Conservation (phyloP, 2,888 invertebrate species). For the Mamestra brassicae region DNA sequence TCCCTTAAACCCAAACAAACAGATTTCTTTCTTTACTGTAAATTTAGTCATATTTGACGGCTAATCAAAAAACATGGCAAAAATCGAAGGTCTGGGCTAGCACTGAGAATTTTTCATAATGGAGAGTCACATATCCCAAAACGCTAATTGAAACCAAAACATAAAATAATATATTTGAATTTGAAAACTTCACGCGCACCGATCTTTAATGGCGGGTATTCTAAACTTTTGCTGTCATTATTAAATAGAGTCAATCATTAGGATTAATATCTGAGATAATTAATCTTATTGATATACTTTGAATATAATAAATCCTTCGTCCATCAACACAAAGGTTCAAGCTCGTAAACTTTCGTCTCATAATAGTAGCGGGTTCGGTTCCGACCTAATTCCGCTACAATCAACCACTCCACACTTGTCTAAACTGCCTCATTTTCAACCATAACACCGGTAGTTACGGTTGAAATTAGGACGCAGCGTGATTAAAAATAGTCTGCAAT, state of each 20-base stretch:
- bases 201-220: neutral
- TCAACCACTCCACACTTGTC: conserved; percentile 52
- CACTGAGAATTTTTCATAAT: no score
- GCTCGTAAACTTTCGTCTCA: conserved; percentile 52
- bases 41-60: no score
- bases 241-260: neutral
- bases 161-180: no score
- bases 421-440: conserved; percentile 44
- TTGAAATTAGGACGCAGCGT: conserved; percentile 51
- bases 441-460: conserved; percentile 53
- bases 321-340: conserved; percentile 29
- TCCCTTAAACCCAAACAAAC: no score
- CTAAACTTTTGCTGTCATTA: neutral
- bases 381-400: conserved; percentile 77
- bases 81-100: no score
- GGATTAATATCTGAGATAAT: neutral
- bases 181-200: no score
- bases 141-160: no score
- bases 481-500: conserved; percentile 65
- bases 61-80: no score
- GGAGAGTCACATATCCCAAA: no score
- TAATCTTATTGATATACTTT: no score
- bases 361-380: conserved; percentile 72
- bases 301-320: conserved; percentile 3
- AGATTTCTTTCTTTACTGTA: no score